Conservation (phyloP, 2,797 vertebrate species). For the Myotis findleyi region DNA sequence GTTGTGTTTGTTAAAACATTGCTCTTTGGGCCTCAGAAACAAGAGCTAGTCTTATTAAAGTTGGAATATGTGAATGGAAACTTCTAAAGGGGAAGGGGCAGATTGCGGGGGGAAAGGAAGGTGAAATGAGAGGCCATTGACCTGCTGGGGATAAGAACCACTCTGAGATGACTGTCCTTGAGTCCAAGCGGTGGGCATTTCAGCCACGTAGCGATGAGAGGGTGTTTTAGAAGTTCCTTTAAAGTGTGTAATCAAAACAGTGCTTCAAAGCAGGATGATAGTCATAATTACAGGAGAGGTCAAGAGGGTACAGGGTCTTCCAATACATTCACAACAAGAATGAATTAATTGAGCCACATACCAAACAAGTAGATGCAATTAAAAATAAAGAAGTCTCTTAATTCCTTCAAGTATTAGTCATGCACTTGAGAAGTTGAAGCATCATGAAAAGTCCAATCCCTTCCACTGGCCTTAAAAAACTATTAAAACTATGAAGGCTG, state of each 20-base stretch:
- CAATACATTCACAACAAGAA: constrained; percentile 79
- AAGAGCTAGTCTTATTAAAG: constrained; percentile 59
- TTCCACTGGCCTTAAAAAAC: neutral
- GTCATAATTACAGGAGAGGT: constrained; percentile 79
- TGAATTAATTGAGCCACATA: constrained; percentile 82
- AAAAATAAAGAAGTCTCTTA: constrained; percentile 81
- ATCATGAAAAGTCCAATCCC: neutral
- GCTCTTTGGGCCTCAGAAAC: constrained; percentile 50
- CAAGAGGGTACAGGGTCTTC: constrained; percentile 80
- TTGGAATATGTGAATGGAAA: neutral
- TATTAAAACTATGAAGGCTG: fast-evolving
- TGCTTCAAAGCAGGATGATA: constrained; percentile 71
- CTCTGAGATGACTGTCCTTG: constrained; percentile 58
- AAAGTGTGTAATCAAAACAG: constrained; percentile 81
- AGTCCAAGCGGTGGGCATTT: constrained; percentile 74
- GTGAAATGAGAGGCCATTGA: neutral
- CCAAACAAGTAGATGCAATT: constrained; percentile 82
- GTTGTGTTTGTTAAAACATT: constrained; percentile 52
- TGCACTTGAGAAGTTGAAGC: constrained; percentile 72
- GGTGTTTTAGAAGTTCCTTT: constrained; percentile 78
- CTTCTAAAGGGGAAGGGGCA: neutral
- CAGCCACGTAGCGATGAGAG: constrained; percentile 41
- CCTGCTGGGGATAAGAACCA: constrained; percentile 57
- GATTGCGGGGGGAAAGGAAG: neutral
- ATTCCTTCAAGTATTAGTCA: constrained; percentile 82